Percentiles rank a stretch among this genome's conserved stretches.
Evolutionary conservation across 1,140 invertebrate species (phyloP).

Genomic region (Leucophenga varia): DNA sequence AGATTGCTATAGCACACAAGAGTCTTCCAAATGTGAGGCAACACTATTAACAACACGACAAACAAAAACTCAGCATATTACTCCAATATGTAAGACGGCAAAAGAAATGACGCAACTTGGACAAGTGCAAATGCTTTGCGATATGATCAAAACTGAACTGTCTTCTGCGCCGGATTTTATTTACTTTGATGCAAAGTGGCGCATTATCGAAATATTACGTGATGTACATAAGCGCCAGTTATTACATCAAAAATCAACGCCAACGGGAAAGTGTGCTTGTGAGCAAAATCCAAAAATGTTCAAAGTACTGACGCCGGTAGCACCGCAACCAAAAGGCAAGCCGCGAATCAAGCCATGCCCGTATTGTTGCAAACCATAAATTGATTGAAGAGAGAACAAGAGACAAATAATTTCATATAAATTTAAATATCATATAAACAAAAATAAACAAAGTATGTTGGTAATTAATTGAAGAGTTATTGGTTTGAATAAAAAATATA

Average conservation of each 20-base stretch:
- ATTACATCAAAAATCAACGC: constrained; percentile 15
- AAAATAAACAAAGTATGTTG: no score
- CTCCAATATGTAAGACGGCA: no score
- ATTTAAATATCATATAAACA: no score
- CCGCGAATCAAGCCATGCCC: not conserved
- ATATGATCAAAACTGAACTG: constrained; percentile 36
- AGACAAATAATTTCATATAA: no score
- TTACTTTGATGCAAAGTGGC: constrained; percentile 43
- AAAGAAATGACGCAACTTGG: constrained; percentile 10
- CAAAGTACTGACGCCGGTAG: not conserved
- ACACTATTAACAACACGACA: no score
- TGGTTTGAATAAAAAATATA: no score
- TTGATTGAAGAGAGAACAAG: no score
- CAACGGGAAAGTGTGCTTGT: not conserved
- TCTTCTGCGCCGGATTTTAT: constrained; percentile 24
- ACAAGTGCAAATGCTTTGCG: constrained; percentile 35
- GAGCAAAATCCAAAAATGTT: not conserved
- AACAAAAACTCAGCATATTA: no score
- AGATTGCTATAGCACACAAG: no score
- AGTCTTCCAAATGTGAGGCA: no score
- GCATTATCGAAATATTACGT: constrained; percentile 38
- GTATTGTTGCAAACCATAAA: constrained; percentile 9
- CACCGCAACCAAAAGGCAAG: not conserved
- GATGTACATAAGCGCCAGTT: constrained; percentile 36
- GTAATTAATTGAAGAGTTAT: no score